phyloP scores from a whole-genome alignment of 2,888 invertebrate genomes.

The Rhagophthalmus giganteus region DNA sequence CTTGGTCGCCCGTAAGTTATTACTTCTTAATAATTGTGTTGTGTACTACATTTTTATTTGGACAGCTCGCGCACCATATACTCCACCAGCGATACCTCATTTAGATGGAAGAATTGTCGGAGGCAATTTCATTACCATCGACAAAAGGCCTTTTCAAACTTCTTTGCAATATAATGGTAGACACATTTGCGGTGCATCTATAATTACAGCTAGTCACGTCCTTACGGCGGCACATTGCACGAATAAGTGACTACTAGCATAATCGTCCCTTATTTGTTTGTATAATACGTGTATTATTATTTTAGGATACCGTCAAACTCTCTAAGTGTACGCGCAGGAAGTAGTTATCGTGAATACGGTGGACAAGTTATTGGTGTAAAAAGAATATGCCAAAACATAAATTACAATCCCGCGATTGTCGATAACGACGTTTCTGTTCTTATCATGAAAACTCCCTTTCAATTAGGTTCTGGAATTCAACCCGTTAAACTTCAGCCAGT shows the following conservation, averaged over 20 bases:
- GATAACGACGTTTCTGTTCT: constrained; percentile 17
- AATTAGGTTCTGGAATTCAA: neutral
- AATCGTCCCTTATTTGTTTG: neutral
- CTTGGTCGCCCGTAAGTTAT: too few relatives aligned
- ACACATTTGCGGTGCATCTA: constrained; percentile 26
- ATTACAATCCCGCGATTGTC: constrained; percentile 2
- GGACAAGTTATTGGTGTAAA: constrained; percentile 9
- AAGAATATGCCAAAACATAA: neutral
- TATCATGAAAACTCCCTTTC: neutral
- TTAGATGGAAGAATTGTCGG: constrained; percentile 26
- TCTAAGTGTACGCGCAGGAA: constrained; percentile 13
- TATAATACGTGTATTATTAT: neutral
- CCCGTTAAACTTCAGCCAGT: constrained; percentile 1
- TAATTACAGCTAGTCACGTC: constrained; percentile 12
- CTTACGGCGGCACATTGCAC: constrained; percentile 31
- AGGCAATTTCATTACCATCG: constrained; percentile 12
- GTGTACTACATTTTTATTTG: too few relatives aligned
- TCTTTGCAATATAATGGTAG: constrained; percentile 13
- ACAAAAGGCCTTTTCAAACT: constrained; percentile 23
- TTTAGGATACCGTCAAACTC: neutral
- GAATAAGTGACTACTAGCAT: neutral
- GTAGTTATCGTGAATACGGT: constrained; percentile 2
- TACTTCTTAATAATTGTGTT: too few relatives aligned
- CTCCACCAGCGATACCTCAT: neutral
- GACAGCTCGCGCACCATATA: neutral